Evolutionary conservation across 1,140 invertebrate genomes (phyloP).

Genomic region (Bombus impatiens): DNA sequence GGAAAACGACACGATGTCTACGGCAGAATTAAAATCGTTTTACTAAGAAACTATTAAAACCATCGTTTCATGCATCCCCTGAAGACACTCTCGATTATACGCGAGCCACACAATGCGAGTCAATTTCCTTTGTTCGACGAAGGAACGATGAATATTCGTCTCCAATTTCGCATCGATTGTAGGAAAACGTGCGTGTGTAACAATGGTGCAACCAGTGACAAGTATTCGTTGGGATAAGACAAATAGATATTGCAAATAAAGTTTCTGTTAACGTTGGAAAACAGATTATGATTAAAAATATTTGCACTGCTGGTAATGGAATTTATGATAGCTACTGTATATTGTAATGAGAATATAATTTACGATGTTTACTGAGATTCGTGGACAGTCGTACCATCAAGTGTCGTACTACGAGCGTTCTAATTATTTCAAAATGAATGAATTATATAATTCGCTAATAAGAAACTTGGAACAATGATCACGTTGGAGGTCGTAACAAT

Average conservation of each 20-base stretch:
- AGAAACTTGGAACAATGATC: no score
- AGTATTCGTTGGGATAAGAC: background rate
- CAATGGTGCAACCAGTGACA: background rate
- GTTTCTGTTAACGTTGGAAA: background rate
- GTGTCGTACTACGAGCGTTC: no score
- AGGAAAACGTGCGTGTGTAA: background rate
- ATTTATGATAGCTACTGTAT: background rate
- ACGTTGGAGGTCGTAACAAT: no score
- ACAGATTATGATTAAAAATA: background rate
- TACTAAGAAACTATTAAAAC: background rate
- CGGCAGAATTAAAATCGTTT: background rate
- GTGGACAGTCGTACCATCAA: background rate
- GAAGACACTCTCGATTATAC: background rate
- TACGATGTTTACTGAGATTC: background rate
- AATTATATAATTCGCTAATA: no score
- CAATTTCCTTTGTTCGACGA: background rate
- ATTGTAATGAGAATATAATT: background rate
- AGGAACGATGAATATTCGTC: background rate
- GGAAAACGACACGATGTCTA: background rate
- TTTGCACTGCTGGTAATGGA: background rate
- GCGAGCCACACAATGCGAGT: background rate
- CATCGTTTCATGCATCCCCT: background rate
- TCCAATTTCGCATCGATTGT: background rate
- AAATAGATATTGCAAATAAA: background rate
- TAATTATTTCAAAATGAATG: no score